A percentile compares a stretch with the other conserved stretches of the same genome.
phyloP scores from a whole-genome alignment of 2,113 vertebrate genomes.

The Sphyrna mokarran region DNA sequence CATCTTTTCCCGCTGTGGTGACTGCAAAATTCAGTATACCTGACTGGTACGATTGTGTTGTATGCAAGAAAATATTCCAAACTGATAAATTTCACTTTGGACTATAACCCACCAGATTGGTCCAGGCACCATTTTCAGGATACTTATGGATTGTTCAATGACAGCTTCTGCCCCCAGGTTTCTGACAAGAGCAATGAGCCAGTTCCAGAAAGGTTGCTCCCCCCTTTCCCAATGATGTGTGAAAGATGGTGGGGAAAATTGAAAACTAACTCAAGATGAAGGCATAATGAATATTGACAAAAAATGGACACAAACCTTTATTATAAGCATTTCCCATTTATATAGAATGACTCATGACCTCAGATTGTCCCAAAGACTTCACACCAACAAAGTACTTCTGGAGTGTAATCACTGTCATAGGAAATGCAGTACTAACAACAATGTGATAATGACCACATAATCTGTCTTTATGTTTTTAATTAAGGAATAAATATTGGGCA shows the following conservation, averaged over 20 bases:
- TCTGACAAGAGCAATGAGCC: too few species aligned
- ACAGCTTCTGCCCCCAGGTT: too few species aligned
- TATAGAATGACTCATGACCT: background rate
- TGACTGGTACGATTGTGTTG: background rate
- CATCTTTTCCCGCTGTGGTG: background rate
- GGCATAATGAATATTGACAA: background rate
- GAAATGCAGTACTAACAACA: background rate
- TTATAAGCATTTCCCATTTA: background rate
- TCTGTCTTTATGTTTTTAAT: background rate
- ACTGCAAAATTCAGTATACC: background rate
- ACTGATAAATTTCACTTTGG: background rate
- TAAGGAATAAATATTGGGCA: background rate
- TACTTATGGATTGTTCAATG: too few species aligned
- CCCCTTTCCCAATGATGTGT: too few species aligned
- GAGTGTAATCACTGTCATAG: background rate
- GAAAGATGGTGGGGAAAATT: background rate
- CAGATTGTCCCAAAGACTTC: background rate
- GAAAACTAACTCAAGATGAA: background rate
- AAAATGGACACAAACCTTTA: background rate
- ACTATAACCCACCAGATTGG: background rate
- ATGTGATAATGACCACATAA: background rate
- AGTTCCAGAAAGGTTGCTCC: too few species aligned
- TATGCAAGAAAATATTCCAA: background rate
- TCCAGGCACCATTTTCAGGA: too few species aligned
- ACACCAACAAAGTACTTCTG: background rate